phyloP scores from a whole-genome alignment of 2,888 invertebrate genomes.

The Dryadula phaetusa region DNA sequence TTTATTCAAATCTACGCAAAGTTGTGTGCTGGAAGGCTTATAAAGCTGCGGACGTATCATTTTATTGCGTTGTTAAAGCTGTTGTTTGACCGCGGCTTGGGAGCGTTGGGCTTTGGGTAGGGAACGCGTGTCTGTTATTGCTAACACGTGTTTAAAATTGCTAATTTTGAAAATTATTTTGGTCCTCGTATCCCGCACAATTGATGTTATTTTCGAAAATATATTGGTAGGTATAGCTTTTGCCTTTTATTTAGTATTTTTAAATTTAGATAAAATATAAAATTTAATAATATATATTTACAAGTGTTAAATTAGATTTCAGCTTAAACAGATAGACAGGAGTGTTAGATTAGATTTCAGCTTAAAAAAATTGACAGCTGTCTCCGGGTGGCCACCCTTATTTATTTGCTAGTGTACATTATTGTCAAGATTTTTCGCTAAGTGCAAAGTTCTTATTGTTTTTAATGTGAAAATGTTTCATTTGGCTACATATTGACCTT shows the following conservation, averaged over 20 bases:
- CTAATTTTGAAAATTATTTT: slow-evolving; percentile 41
- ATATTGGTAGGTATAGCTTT: background rate
- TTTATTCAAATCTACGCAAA: slow-evolving; percentile 26
- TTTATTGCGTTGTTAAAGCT: slow-evolving; percentile 50
- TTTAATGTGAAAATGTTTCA: no score
- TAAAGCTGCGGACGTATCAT: slow-evolving; percentile 47
- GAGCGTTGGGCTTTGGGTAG: slow-evolving; percentile 33
- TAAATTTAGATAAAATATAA: background rate
- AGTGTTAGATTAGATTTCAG: no score
- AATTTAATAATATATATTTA: no score
- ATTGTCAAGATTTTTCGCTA: no score
- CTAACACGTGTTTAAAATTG: slow-evolving; percentile 45
- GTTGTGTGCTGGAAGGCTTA: slow-evolving; percentile 22
- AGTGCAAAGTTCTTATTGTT: no score
- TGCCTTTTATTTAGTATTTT: background rate
- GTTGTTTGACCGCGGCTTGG: slow-evolving; percentile 48
- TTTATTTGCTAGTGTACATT: no score
- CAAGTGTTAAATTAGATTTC: no score
- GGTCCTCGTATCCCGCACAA: slow-evolving; percentile 4
- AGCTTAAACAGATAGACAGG: no score
- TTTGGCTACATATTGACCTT: no score
- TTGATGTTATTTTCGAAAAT: slow-evolving; percentile 19
- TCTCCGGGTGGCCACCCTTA: no score
- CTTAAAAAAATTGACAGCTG: no score
- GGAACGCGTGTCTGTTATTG: slow-evolving; percentile 45